These are phyloP conservation scores for Papilio aristodemus DNA, from an alignment of 1,140 invertebrate genomes.

Conservation along the genomic window DNA sequence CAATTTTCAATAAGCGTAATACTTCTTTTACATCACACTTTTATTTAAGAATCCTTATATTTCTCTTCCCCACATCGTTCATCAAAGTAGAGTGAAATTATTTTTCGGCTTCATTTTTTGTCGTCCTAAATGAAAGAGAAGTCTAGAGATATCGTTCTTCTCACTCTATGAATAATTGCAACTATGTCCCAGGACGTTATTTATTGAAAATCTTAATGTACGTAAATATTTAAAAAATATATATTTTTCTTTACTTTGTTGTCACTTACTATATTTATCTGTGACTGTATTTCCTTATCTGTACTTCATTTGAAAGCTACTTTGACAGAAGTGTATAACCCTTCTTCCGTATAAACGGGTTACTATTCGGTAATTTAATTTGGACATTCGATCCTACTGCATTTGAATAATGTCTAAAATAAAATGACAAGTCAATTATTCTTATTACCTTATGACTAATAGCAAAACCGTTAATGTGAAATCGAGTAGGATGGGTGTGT, in stretches of 20 bases:
- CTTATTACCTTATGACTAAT: conserved; percentile 33
- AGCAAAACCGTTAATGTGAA: conserved; percentile 44
- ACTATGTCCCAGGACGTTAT: too few relatives aligned
- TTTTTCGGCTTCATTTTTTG: too few relatives aligned
- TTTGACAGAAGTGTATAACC: conserved; percentile 15
- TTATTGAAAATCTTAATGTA: too few relatives aligned
- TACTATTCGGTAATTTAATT: conserved; percentile 27
- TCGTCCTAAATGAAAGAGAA: too few relatives aligned
- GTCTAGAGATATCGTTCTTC: too few relatives aligned
- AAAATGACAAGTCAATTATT: conserved; percentile 5
- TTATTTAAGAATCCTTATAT: too few relatives aligned
- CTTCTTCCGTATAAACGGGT: conserved; percentile 19
- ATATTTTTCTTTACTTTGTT: background rate
- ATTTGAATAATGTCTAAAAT: conserved; percentile 34
- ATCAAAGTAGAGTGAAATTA: too few relatives aligned
- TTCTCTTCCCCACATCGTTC: too few relatives aligned
- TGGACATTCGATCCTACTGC: conserved; percentile 30
- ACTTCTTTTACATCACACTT: too few relatives aligned
- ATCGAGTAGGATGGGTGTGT: conserved; percentile 50
- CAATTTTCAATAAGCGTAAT: too few relatives aligned
- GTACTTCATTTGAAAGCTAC: conserved; percentile 22
- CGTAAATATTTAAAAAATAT: background rate
- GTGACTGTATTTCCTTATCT: conserved; percentile 8
- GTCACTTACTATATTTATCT: background rate
- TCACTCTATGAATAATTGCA: too few relatives aligned